A percentile compares a stretch with the other conserved stretches of the same genome.
phyloP scores from a whole-genome alignment of 37 sponge, comb jelly and placozoan genomes.

The Halichondria panicea region DNA sequence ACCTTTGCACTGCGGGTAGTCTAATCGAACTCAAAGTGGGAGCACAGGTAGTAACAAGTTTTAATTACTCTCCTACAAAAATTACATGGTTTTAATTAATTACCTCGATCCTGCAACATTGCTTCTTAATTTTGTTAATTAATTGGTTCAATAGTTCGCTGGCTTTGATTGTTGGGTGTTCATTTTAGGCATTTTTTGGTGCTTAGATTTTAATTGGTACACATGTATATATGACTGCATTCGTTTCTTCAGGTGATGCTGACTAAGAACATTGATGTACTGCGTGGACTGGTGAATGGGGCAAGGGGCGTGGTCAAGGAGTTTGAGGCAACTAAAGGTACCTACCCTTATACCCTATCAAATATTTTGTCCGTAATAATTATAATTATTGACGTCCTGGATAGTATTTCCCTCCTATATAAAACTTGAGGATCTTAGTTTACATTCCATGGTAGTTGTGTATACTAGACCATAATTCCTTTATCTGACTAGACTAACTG shows the following conservation, averaged over 20 bases:
- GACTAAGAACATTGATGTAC: conserved; percentile 74
- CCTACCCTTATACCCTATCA: not conserved
- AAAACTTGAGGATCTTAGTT: not conserved
- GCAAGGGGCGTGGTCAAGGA: conserved; percentile 79
- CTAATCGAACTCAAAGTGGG: conserved; percentile 75
- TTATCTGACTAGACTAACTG: too few relatives aligned
- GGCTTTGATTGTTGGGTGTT: too few relatives aligned
- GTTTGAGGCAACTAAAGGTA: conserved; percentile 58
- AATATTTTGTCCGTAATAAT: not conserved
- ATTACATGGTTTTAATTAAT: too few relatives aligned
- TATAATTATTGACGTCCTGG: too few relatives aligned
- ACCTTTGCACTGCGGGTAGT: conserved; percentile 53
- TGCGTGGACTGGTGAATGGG: conserved; percentile 80
- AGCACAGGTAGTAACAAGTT: conserved; percentile 62
- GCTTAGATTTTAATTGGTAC: too few relatives aligned
- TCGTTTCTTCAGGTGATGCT: conserved; percentile 83
- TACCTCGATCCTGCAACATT: too few relatives aligned
- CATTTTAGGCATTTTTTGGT: too few relatives aligned
- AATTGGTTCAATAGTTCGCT: too few relatives aligned
- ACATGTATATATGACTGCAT: too few relatives aligned
- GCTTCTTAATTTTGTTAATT: too few relatives aligned
- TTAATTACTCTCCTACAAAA: too few relatives aligned
- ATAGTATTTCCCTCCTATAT: not conserved
- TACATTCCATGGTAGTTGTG: not conserved
- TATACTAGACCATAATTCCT: too few relatives aligned